Base-by-base conservation (phyloP, 2,797 vertebrate species). In the Mormyrops boulengeri region DNA sequence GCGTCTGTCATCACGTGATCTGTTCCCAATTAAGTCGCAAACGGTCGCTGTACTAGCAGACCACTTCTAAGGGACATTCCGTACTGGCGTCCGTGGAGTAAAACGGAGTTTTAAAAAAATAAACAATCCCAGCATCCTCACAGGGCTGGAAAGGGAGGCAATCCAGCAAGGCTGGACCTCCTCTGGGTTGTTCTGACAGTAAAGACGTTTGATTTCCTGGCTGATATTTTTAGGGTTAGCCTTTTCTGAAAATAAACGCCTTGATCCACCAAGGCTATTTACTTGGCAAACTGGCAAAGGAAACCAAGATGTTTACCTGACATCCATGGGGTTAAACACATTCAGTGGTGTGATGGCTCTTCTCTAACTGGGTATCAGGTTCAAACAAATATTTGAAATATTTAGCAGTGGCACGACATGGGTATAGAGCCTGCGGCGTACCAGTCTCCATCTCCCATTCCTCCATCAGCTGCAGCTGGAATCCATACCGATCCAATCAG, bases 1-100 rank as follows among this genome's bases (percentile, higher is more conserved):
- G 77, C 41, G 41, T 82, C 77, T 82, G 77, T 82, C 41, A 6
- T 82, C 77, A 82, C 77, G 77, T 82, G 73, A 80, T 80, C 73
- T 80, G 73, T 44, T 80, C 73, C 73, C 38, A 80, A 44, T 80
- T 80, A 80, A 80, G 73, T n/a, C 73, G 5, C 38, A 30, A 47
- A 80, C 41, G 41, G 73, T n/a, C 38, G 73, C 73, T n/a, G 38
- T 44, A 80, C 38, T 80, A 2, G 17, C 77, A 82, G 19, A 82
- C 77, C 19, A 47, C 77, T 82, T 82, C 77, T 82, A 47, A 47
- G 19, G 77, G 38, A 82, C 77, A 82, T 82, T 82, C 41, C 19
- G 41, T 82, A 82, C 77, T 82, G 77, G 77, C 38, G 77, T 82
- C 77, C 41, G 6, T 44, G 19, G 77, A 19, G 69, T 77, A 41